phyloP scores from a whole-genome alignment of 1,140 invertebrate species.

The Hormaphis cornu region DNA sequence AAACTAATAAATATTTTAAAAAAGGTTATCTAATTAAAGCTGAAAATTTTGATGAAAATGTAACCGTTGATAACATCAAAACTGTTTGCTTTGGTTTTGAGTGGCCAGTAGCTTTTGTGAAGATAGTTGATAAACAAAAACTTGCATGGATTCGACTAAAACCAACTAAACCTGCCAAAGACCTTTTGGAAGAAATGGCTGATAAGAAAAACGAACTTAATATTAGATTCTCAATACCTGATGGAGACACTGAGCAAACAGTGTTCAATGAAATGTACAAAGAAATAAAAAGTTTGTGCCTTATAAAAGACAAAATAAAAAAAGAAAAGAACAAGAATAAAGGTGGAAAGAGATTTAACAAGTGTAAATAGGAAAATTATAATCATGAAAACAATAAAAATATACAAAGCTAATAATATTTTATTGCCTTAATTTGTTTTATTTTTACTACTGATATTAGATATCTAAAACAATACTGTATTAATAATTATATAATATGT shows the following conservation, averaged over 20 bases:
- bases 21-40: slow-evolving; percentile 20
- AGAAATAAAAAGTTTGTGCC: not conserved
- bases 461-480: not conserved
- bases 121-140: not conserved
- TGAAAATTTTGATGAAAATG: not conserved
- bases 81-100: not conserved
- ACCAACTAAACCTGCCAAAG: not conserved
- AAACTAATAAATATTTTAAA: slow-evolving; percentile 20
- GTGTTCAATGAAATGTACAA: slow-evolving; percentile 14
- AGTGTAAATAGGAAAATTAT: not conserved
- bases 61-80: slow-evolving; percentile 10
- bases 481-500: not conserved
- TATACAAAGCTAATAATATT: not conserved
- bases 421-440: not conserved
- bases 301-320: slow-evolving; percentile 10
- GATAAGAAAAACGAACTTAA: not conserved
- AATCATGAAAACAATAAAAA: not conserved
- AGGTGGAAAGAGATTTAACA: slow-evolving; percentile 13
- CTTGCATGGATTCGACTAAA: slow-evolving; percentile 15
- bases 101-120: slow-evolving; percentile 22
- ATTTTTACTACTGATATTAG: not conserved
- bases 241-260: not conserved
- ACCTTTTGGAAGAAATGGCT: not conserved
- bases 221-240: slow-evolving; percentile 8
- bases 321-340: slow-evolving; percentile 11